These are phyloP conservation scores for Trachemys scripta DNA, from an alignment of 2,113 vertebrate genomes.

Conservation along the genomic window DNA sequence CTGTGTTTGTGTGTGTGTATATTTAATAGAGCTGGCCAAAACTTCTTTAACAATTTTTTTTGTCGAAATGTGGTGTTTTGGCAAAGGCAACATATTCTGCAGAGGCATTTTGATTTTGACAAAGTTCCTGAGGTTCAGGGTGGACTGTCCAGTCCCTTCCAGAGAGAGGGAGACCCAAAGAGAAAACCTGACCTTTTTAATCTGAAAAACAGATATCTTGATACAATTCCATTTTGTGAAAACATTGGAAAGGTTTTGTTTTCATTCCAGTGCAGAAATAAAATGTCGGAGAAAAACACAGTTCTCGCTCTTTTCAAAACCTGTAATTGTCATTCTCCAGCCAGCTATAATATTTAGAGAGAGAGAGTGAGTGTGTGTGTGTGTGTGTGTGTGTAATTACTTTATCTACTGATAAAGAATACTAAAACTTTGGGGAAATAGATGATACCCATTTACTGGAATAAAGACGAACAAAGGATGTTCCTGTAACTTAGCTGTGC, in stretches of 20 bases:
- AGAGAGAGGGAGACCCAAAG: background rate
- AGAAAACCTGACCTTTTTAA: background rate
- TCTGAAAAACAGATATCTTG: background rate
- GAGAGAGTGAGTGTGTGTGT: background rate
- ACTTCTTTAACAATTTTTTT: background rate
- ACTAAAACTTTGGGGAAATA: background rate
- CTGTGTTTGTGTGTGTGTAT: accelerated
- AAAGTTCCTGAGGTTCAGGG: background rate
- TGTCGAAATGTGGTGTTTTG: background rate
- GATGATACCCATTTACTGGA: background rate
- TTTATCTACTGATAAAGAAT: background rate
- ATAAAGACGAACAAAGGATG: background rate
- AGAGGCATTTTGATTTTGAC: background rate
- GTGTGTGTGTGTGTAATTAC: background rate
- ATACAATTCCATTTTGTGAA: background rate
- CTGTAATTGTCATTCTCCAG: background rate
- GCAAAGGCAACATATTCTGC: background rate
- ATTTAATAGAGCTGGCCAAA: background rate
- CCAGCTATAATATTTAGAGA: background rate
- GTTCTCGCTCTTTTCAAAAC: background rate
- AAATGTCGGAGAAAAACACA: background rate
- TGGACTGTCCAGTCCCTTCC: background rate
- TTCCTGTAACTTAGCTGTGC: background rate
- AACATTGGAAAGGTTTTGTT: background rate
- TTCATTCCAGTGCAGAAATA: accelerated